Conservation (phyloP, 1,140 invertebrate genomes). For the Homalodisca vitripennis region DNA sequence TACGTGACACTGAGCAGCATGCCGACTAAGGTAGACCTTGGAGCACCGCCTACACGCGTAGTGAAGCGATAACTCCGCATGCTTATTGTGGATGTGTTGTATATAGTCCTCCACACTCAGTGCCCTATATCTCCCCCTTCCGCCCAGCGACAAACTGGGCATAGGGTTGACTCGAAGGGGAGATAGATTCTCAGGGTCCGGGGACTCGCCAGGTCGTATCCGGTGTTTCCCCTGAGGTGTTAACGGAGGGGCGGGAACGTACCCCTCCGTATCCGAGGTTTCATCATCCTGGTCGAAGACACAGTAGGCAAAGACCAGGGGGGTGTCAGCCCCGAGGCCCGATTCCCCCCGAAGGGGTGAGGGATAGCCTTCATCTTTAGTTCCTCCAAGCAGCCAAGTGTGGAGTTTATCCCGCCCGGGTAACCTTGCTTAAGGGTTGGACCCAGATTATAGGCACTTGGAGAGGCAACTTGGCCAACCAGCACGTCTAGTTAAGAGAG, state of each 20-base stretch:
- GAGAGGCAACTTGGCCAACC: neutral
- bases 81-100: neutral
- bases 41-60: neutral
- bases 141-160: neutral
- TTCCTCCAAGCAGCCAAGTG: neutral
- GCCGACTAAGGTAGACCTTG: neutral
- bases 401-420: neutral
- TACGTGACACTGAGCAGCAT: neutral
- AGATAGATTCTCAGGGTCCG: neutral
- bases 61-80: neutral
- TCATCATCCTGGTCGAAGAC: neutral
- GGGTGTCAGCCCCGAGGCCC: neutral
- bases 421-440: neutral
- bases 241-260: neutral
- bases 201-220: neutral
- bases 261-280: neutral
- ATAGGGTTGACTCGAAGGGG: neutral
- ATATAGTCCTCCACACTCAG: neutral
- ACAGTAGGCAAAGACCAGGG: neutral
- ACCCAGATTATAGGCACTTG: neutral
- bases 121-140: neutral
- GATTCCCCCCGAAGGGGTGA: neutral
- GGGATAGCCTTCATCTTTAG: neutral
- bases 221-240: neutral
- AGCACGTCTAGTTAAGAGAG: too few relatives aligned